Conservation (phyloP, 37 sponge, comb jelly and placozoan species). For the Haliclona indistincta region DNA sequence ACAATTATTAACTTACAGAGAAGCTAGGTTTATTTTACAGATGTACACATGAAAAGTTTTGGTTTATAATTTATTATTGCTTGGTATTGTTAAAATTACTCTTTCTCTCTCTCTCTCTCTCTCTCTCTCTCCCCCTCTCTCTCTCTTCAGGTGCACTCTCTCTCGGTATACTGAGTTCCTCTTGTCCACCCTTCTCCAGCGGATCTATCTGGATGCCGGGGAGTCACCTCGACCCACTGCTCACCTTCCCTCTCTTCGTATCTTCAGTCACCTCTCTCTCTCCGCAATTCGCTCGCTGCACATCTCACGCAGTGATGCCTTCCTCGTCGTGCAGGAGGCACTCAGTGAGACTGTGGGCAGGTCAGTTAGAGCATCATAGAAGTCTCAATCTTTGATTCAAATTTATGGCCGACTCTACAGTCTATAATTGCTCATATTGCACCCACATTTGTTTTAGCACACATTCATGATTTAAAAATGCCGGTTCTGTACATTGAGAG, state of each 20-base stretch:
- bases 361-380: no score
- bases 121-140: slow-evolving; percentile 3
- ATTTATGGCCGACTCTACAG: no score
- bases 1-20: no score
- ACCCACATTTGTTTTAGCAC: no score
- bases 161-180: slow-evolving; percentile 48
- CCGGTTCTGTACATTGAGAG: no score
- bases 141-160: slow-evolving; percentile 20
- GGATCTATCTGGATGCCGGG: slow-evolving; percentile 54
- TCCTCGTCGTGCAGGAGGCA: slow-evolving; percentile 19
- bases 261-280: not conserved
- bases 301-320: slow-evolving; percentile 43
- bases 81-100: not conserved
- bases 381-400: no score
- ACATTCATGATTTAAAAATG: no score
- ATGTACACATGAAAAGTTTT: not conserved
- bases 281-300: slow-evolving; percentile 7
- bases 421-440: no score
- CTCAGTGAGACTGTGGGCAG: slow-evolving; percentile 30
- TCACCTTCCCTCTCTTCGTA: not conserved
- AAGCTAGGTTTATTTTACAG: no score
- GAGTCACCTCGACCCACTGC: slow-evolving; percentile 15
- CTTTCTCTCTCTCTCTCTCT: not conserved
- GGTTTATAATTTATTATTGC: not conserved
- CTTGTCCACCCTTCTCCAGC: slow-evolving; percentile 44